Evolutionary conservation across 2,797 vertebrate species (phyloP).

Genomic region (Enteromius treurensis): DNA sequence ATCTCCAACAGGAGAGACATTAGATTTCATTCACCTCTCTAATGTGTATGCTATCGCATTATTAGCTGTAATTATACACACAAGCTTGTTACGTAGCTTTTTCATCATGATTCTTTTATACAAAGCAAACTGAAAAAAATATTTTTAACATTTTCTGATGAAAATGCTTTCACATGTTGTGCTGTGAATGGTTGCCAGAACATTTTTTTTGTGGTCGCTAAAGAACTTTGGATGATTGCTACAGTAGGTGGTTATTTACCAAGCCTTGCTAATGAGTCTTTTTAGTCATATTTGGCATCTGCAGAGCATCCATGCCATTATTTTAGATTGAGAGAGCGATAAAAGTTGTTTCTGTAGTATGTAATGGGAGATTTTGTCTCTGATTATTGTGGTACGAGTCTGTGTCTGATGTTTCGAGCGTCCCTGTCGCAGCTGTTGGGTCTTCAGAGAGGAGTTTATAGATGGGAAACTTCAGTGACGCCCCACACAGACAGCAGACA

Average conservation of each 20-base stretch:
- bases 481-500: constrained; percentile 28
- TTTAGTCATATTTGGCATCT: background rate
- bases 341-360: background rate
- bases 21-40: constrained; percentile 15
- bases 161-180: background rate
- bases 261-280: background rate
- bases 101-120: background rate
- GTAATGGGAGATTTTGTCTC: background rate
- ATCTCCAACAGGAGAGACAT: background rate
- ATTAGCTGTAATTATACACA: background rate
- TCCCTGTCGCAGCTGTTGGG: constrained; percentile 15
- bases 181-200: background rate
- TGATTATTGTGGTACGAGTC: constrained; percentile 9
- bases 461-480: constrained; percentile 15
- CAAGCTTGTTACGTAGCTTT: background rate
- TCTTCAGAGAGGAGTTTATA: constrained; percentile 30
- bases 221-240: background rate
- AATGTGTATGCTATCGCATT: background rate
- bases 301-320: background rate
- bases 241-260: too few relatives aligned
- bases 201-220: background rate
- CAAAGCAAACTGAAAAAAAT: background rate
- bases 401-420: background rate
- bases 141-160: background rate
- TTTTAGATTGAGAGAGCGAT: background rate